Base-by-base conservation (phyloP, 30 jellyfish, hydroid and myxozoan genomes). In the Chrysaora quinquecirrha region DNA sequence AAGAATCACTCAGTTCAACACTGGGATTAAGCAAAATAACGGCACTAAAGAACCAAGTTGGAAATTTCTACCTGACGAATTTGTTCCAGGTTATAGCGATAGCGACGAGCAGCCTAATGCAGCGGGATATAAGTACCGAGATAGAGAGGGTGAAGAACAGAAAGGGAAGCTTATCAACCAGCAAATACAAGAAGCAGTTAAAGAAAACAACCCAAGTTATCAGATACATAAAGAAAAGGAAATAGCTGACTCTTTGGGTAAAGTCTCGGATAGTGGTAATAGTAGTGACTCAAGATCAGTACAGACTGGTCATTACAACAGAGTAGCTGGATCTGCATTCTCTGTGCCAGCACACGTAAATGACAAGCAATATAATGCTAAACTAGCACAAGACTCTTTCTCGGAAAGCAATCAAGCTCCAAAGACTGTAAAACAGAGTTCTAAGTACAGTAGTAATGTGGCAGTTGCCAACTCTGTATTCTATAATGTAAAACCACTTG, bases 51-150 rank as follows among this genome's bases (percentile, higher is more conserved):
- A 76, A 25, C 83, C 91, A 27, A 67, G 49, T 1, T 87, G 90
- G 90, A 50, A 64, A 21, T 87, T 56, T 76, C 24, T 73, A 7
- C 86, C 79, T 69, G 82, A 78, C 6, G 96, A 87, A 68, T 78
- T 48, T 31, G 87, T 73, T 79, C 96, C 88, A 34, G 91, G 88
- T 22, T 87, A 76, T 76, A 71, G 87, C 34, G 96, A 87, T 34
- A 78, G 32, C 38, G 84, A 58, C 16, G 84, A 71, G 21, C 85
- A 76, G 62, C 82, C 87, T 2, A 87, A 87, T 25, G 91, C 91
- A 16, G 96, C 96, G 61, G 96, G 96, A 24, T 87, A 87, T 58
- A 87, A 87, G 58, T 47, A 67, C 61, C 87, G 96, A 38, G 56
- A 77, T 67, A 56, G 96, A 50, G 73, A 71, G 2, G 96, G 89